phyloP scores from a whole-genome alignment of 2,888 invertebrate genomes.

The Lumbricus terrestris region DNA sequence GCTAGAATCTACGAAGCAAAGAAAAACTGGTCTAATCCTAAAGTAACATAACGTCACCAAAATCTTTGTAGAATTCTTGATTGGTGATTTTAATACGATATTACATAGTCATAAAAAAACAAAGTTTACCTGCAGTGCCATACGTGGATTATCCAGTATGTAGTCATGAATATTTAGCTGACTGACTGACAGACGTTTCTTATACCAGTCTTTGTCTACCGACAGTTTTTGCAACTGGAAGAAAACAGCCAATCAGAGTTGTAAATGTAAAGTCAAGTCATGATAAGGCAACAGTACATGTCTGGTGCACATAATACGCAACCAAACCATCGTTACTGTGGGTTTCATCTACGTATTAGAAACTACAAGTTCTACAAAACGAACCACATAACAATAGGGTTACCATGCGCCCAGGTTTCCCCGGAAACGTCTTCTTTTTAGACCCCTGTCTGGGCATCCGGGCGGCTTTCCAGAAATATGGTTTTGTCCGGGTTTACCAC shows the following conservation, averaged over 20 bases:
- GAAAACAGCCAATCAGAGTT: conserved; percentile 16
- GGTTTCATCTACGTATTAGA: too few relatives aligned
- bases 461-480: too few relatives aligned
- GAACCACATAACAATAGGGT: too few relatives aligned
- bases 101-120: background rate
- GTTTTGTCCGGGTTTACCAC: too few relatives aligned
- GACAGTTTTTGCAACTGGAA: conserved; percentile 47
- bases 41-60: background rate
- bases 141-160: conserved; percentile 33
- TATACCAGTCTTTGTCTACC: conserved; percentile 50
- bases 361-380: too few relatives aligned
- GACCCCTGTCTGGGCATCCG: too few relatives aligned
- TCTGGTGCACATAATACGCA: background rate
- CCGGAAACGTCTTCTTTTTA: too few relatives aligned
- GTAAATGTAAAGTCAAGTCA: background rate
- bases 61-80: background rate
- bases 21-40: background rate
- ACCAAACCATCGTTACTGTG: background rate
- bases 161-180: conserved; percentile 43
- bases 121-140: background rate
- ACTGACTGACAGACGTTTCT: conserved; percentile 41
- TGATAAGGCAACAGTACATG: background rate
- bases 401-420: too few relatives aligned
- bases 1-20: too few relatives aligned
- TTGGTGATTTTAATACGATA: background rate